A percentile compares a stretch with the other conserved stretches of the same genome.
Conservation (phyloP, 2,797 vertebrate species). For the Vipera ursinii region DNA sequence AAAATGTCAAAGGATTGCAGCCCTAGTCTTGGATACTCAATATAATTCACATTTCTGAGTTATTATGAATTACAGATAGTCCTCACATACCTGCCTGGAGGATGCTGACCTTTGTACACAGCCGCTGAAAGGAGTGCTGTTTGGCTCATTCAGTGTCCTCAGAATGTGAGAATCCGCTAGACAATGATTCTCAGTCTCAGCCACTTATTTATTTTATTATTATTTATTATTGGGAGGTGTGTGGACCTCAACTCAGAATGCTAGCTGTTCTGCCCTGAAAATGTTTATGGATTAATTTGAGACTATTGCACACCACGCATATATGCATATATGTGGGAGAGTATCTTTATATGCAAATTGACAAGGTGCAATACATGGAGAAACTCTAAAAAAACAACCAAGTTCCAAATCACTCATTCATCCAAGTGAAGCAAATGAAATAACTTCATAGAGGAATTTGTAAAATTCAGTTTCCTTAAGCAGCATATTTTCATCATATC, state of each 20-base stretch:
- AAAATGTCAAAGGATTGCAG: neutral
- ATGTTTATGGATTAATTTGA: neutral
- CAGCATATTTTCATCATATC: neutral
- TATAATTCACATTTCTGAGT: neutral
- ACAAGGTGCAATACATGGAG: neutral
- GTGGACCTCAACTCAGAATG: neutral
- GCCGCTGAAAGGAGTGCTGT: neutral
- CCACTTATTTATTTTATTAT: too few relatives aligned
- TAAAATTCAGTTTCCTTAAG: neutral
- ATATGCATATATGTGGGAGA: neutral
- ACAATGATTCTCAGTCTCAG: neutral
- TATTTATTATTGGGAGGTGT: too few relatives aligned
- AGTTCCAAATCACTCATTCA: neutral
- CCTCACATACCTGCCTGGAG: neutral
- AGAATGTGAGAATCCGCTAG: neutral
- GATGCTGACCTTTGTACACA: neutral
- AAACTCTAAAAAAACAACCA: neutral
- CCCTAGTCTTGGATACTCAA: neutral
- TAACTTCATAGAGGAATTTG: neutral
- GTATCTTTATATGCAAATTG: neutral
- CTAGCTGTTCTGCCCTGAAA: neutral
- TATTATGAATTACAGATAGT: neutral
- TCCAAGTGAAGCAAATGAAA: neutral
- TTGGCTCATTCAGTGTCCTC: neutral
- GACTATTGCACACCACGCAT: neutral